Percentiles rank a stretch among this genome's conserved stretches.
These are phyloP conservation scores for Malurus splendens DNA, from an alignment of 2,797 vertebrate genomes.

Conservation along the genomic window DNA sequence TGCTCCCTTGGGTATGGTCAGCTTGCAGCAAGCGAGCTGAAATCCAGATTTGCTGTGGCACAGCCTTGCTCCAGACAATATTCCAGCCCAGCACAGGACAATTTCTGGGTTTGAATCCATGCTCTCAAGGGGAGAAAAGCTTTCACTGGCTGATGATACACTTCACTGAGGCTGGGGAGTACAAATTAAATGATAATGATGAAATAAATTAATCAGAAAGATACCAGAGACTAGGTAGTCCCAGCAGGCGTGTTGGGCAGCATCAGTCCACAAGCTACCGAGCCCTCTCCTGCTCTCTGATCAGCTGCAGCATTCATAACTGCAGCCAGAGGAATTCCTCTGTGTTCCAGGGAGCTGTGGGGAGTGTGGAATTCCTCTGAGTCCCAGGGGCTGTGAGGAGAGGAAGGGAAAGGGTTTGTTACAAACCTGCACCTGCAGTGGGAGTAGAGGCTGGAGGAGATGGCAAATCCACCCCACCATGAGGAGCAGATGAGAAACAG, in stretches of 20 bases:
- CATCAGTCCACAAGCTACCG: accelerated
- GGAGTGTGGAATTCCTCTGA: not conserved
- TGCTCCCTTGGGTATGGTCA: constrained; percentile 26
- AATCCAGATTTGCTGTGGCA: not conserved
- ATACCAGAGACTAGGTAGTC: not conserved
- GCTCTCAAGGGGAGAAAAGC: not conserved
- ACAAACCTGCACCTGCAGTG: not conserved
- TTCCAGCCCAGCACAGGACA: not conserved
- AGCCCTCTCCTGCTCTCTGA: accelerated
- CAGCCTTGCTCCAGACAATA: not conserved
- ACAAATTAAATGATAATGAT: not conserved
- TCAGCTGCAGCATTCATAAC: not conserved
- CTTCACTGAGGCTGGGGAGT: not conserved
- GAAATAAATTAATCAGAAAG: not conserved
- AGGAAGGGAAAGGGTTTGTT: not conserved
- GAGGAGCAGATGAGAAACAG: not conserved
- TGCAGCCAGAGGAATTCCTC: not conserved
- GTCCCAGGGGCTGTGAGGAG: accelerated
- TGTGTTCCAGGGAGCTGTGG: too few species aligned
- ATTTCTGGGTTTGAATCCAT: not conserved
- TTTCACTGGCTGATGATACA: not conserved
- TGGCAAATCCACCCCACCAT: not conserved
- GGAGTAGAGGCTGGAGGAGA: not conserved
- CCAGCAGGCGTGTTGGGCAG: not conserved
- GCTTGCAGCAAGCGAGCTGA: constrained; percentile 19